Percentiles rank a stretch among this genome's conserved stretches.
Evolutionary conservation across 2,113 vertebrate genomes (phyloP).

Genomic region (Neogale vison): DNA sequence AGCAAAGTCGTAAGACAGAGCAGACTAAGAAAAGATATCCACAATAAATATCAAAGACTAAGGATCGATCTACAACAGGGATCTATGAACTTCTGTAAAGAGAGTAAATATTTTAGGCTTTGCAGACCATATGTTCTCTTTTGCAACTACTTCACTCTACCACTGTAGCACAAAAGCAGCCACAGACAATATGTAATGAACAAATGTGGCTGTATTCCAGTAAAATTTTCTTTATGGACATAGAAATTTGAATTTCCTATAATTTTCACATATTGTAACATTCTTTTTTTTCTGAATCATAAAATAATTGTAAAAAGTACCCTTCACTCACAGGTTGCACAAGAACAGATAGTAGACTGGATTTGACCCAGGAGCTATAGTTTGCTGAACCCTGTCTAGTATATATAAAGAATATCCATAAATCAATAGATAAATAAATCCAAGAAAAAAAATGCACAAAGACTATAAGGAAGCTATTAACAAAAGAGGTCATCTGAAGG

Average conservation of each 20-base stretch:
- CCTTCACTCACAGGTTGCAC: constrained; percentile 19
- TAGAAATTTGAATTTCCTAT: constrained; percentile 35
- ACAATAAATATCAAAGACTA: neutral
- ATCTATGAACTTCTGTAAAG: neutral
- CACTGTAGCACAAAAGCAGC: neutral
- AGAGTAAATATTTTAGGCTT: constrained; percentile 32
- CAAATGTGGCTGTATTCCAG: neutral
- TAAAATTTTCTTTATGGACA: constrained; percentile 10
- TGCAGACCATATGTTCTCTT: neutral
- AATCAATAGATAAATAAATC: constrained; percentile 36
- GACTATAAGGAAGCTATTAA: neutral
- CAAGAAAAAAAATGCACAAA: constrained; percentile 37
- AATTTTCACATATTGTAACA: neutral
- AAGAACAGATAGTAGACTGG: neutral
- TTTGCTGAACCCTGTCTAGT: neutral
- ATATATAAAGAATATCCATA: neutral
- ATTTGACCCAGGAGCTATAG: neutral
- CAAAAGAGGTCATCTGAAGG: constrained; percentile 19
- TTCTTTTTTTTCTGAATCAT: neutral
- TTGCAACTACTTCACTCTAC: neutral
- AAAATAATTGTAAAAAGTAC: constrained; percentile 49
- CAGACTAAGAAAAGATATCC: neutral
- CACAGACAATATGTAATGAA: neutral
- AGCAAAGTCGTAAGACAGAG: constrained; percentile 4
- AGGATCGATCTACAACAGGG: neutral